Evolutionary conservation across 2,888 invertebrate species (phyloP).

Genomic region (Alsophila aescularia): DNA sequence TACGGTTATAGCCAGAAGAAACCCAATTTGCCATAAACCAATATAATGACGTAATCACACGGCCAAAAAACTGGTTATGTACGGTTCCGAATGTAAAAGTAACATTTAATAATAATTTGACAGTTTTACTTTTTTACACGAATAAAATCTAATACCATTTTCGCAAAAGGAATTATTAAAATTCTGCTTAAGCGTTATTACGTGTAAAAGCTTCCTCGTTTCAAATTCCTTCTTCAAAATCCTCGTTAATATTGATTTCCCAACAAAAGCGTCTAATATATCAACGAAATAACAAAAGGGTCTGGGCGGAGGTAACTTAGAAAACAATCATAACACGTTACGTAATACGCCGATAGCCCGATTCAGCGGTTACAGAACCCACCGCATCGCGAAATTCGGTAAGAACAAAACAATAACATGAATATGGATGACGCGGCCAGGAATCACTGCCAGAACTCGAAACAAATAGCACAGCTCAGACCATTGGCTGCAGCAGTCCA

Average conservation of each 20-base stretch:
- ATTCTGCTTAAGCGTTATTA: neutral
- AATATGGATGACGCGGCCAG: conserved; percentile 64
- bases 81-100: too few relatives aligned
- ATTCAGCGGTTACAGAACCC: neutral
- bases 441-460: conserved; percentile 74
- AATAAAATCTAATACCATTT: neutral
- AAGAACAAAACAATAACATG: conserved; percentile 48
- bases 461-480: conserved; percentile 72
- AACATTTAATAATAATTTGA: neutral
- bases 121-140: too few relatives aligned
- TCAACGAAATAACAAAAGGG: conserved; percentile 34
- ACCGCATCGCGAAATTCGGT: conserved; percentile 30
- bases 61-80: neutral
- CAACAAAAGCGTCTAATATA: conserved; percentile 38
- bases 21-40: conserved; percentile 16
- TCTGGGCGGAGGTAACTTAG: conserved; percentile 21
- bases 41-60: conserved; percentile 4
- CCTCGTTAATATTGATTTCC: conserved; percentile 52
- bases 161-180: neutral
- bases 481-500: conserved; percentile 75
- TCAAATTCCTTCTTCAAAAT: too few relatives aligned
- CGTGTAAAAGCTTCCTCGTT: neutral
- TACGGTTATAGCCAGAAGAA: conserved; percentile 16
- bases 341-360: conserved; percentile 20
- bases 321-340: conserved; percentile 40